These are phyloP conservation scores for Abramis brama DNA, from an alignment of 2,113 vertebrate species.

Conservation along the genomic window DNA sequence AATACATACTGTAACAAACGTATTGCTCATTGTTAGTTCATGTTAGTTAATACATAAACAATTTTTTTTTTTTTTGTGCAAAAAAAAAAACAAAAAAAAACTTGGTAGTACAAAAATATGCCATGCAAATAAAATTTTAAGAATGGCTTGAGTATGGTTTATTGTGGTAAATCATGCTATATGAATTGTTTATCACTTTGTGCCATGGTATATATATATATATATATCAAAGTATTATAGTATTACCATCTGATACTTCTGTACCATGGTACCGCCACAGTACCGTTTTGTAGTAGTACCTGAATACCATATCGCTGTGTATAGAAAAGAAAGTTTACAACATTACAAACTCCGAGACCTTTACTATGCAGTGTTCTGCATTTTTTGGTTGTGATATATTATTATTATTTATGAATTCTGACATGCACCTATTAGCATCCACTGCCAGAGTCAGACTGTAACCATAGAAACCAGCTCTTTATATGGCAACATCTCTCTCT, in stretches of 20 bases:
- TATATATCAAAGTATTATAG: background rate
- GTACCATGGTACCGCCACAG: background rate
- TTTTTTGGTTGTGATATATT: slow-evolving; percentile 22
- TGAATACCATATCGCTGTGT: background rate
- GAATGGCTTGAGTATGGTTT: too few species aligned
- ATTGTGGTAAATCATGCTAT: too few species aligned
- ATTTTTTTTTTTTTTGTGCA: too few species aligned
- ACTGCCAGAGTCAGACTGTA: slow-evolving; percentile 27
- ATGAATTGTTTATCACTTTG: too few species aligned
- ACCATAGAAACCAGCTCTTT: slow-evolving; percentile 40
- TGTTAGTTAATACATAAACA: too few species aligned
- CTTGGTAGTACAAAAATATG: background rate
- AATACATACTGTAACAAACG: too few species aligned
- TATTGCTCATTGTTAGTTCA: too few species aligned
- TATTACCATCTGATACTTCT: background rate
- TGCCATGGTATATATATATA: background rate
- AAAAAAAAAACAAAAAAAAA: too few species aligned
- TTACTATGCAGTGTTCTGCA: background rate
- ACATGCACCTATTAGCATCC: slow-evolving; percentile 19
- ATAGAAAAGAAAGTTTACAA: background rate
- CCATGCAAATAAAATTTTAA: background rate
- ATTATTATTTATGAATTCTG: slow-evolving; percentile 26
- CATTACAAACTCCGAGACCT: background rate
- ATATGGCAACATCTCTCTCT: background rate
- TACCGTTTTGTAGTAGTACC: background rate